Evolutionary conservation across 2,113 vertebrate species (phyloP).

Genomic region (Burhinus bistriatus): DNA sequence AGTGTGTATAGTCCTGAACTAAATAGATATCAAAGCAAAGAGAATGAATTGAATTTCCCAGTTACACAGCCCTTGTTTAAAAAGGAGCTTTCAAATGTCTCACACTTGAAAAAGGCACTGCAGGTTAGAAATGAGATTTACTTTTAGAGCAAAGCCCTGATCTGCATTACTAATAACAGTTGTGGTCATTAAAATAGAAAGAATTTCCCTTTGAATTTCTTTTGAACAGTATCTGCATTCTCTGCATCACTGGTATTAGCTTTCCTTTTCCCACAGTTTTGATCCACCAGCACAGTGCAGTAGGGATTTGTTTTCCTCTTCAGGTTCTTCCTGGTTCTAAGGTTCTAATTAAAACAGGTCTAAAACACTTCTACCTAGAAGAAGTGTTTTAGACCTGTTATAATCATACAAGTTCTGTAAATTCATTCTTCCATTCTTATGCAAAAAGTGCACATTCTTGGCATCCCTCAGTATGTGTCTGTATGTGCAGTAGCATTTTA

Average conservation of each 20-base stretch:
- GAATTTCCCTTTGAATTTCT: slow-evolving; percentile 16
- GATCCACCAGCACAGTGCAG: not conserved
- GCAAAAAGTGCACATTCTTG: not conserved
- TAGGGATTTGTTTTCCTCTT: not conserved
- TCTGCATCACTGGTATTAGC: not conserved
- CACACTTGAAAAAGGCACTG: not conserved
- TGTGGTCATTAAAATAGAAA: not conserved
- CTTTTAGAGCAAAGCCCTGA: slow-evolving; percentile 26
- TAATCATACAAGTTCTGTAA: not conserved
- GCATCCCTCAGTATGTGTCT: not conserved
- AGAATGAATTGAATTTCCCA: not conserved
- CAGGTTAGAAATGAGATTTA: slow-evolving; percentile 5
- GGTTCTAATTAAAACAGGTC: not conserved
- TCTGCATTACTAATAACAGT: slow-evolving; percentile 38
- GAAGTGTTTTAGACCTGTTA: not conserved
- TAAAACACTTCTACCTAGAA: not conserved
- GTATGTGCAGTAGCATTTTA: not conserved
- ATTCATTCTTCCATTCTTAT: not conserved
- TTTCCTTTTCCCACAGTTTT: not conserved
- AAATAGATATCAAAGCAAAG: not conserved
- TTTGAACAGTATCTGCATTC: not conserved
- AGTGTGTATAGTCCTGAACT: not conserved
- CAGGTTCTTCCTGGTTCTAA: not conserved
- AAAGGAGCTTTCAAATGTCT: not conserved
- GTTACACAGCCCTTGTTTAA: not conserved